Evolutionary conservation across 2,888 invertebrate genomes (phyloP), one percentile per base, ranked within the genome.

Genomic region (Yponomeuta cagnagella): DNA sequence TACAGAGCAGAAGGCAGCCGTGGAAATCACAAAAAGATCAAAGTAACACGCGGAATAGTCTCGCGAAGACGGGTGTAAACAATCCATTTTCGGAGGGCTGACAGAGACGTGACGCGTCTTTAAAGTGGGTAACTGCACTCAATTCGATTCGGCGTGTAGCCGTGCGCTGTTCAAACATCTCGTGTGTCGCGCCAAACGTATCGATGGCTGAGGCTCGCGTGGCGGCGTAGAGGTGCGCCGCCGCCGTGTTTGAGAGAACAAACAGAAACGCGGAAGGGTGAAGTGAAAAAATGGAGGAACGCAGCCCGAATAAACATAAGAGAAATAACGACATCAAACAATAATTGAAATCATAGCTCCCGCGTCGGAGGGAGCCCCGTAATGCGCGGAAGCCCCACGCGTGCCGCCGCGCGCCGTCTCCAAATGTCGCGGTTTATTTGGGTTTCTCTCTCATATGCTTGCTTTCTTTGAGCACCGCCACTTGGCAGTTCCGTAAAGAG

Each of bases 321-420:
- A 86, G 83, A 87, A 91, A 90, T 87, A 89, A 90, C 87, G 88
- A 88, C 85, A 86, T 89, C 87, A 88, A 90, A 90, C 82, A 89
- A 88, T 90, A 90, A 90, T 90, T 89, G 91, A 90, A 91, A 90
- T 89, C 89, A 89, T 88, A 85, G 86, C 76, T 81, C 79, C 74
- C 30, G 75, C 76, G 78, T 79, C 76, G 78, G 76, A 77, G 81
- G 80, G 79, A 80, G 77, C 79, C 75, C 75, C 74, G 75, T 83
- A 76, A 81, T 80, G 80, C 78, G 78, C 75, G 74, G 80, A 82
- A 81, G 79, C 81, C 84, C 71, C 76, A 78, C 74, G 78, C 76
- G 75, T 79, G 78, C 78, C 70, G 69, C 66, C 71, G 72, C 63
- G 78, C 70, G 69, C 66, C 71, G 72, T 64, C 65, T 43, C 48